Evolutionary conservation across 2,888 invertebrate species (phyloP), one percentile per base, ranked within the genome.

Genomic region (Suillia variegata): DNA sequence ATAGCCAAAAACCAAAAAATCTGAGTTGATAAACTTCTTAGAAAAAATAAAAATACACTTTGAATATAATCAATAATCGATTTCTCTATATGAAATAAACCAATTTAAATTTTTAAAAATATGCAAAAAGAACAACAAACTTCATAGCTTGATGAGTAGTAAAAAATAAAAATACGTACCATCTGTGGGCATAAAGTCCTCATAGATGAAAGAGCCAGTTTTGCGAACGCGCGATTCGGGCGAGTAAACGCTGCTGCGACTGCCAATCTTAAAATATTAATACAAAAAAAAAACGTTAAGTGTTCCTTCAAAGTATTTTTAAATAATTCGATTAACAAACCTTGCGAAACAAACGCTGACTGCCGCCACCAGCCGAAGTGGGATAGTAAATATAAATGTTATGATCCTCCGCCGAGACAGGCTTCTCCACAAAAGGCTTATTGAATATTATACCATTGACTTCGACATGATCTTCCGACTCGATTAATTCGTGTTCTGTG

Each of bases 131-230:
- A 15, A 38, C 26, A 38, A 24, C 31, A 26, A 26, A 26, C 26
- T 6, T 10, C 6, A 26, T 6, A n/a, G n/a, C n/a, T n/a, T n/a
- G n/a, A n/a, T n/a, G n/a, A 31, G 31, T 6, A 31, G 31, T n/a
- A 38, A 8, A 38, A 38, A 10, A 13, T 10, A 38, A 3, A 38
- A 13, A 61, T 69, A 75, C 85, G 85, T 85, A 84, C 99, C 99
- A 87, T 99, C 99, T 34, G 99, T 99, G 5, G 98, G 98, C 97
- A 99, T 99, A 83, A 99, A 99, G 83, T 99, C 98, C 86, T 99
- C 99, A 82, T 99, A 99, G 79, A 99, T 98, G 83, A 94, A 99
- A 12, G 97, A 98, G 48, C 99, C 99, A 52, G 94, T 94, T 84
- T 96, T 97, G 57, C 99, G 87, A 6, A 99, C 96, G 74, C 96